Evolutionary conservation across 2,797 vertebrate genomes (phyloP), one percentile per base, ranked within the genome.

Genomic region (Clarias fuscus): DNA sequence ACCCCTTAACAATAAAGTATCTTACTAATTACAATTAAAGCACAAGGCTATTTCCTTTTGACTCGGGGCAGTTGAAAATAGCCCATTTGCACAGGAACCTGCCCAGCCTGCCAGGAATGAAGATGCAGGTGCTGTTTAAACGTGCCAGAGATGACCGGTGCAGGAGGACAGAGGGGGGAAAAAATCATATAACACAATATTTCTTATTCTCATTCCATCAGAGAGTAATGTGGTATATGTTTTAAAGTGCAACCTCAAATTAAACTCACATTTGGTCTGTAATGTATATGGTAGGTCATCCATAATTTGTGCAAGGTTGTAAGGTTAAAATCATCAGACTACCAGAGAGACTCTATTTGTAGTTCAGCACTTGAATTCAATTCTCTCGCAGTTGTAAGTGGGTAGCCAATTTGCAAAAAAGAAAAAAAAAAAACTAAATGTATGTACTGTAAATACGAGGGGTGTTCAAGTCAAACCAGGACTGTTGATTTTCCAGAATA

Each of bases 61-160:
- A 61, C 56, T 37, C 76, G 7, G 58, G 30, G 58, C 5, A 62
- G 76, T 24, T 37, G 30, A 61, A 59, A 79, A 77, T 20, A 79
- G 22, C 27, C 18, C 17, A 78, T 78, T 59, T 78, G 27, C 75
- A 78, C 56, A 78, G 30, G 56, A 37, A 37, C 30, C 76, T 78
- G 76, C 15, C 1, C 6, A 30, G 48, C 24, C 73, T 76, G 73
- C 30, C 56, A 37, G 17, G 5, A 61, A 30, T n/a, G 58, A 24
- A 62, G 58, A n/a, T 62, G 6, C 77, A 24, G 22, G 33, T 62
- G 77, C 11, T 79, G 20, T 40, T 61, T 79, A 79, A 62, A 40
- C 3, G 58, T 11, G 11, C 58, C 53, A 78, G 76, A 61, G 18
- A 61, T 59, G 56, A 61, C 53, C 13, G 2, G 48, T 33, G 27